Base-by-base conservation (phyloP, 2,113 vertebrate species). In the Brachionichthys hirsutus region DNA sequence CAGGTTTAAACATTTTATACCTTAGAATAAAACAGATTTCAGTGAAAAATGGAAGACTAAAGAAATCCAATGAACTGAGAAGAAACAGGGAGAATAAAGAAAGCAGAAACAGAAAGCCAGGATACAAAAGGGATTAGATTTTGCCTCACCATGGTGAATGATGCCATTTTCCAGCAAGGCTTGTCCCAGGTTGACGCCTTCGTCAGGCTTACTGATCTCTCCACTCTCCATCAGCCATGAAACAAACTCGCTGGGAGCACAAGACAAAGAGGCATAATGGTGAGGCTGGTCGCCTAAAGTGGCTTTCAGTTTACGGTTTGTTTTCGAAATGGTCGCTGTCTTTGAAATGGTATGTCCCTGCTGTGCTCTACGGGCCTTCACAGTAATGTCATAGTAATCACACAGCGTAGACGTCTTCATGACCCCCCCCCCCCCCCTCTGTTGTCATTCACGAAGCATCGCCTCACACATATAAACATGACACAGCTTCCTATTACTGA, bases 161-260 rank as follows among this genome's bases (percentile, higher is more conserved):
- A 98, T 98, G 46, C 97, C 97, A 1, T 99, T 99, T 87, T 99
- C 97, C 87, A 99, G 44, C 19, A 99, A 84, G 3, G 97, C 97
- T 78, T 99, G 97, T 78, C 97, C 97, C 85, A 99, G 70, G 87
- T 98, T 98, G 70, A 98, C 94, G 2, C 97, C 97, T 87, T 99
- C 97, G 34, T 99, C 97, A 0, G 93, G 90, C 83, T 96, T 98
- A 84, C 94, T 96, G 92, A 99, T 98, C 88, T 99, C 97, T 17
- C 96, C 96, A 4, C 92, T 96, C 73, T 98, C 97, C 36, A 95
- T 91, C 71, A 99, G 93, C 97, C 97, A 99, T 4, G 95, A 90
- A 1, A 99, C 97, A 74, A 99, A 98, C 87, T 98, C 97, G 56
- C 97, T 98, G 92, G 66, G 80, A 71, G 66, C 48, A 88, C 40